Base-by-base conservation (phyloP, 2,888 invertebrate genomes). In the Calameuta pallipes region DNA sequence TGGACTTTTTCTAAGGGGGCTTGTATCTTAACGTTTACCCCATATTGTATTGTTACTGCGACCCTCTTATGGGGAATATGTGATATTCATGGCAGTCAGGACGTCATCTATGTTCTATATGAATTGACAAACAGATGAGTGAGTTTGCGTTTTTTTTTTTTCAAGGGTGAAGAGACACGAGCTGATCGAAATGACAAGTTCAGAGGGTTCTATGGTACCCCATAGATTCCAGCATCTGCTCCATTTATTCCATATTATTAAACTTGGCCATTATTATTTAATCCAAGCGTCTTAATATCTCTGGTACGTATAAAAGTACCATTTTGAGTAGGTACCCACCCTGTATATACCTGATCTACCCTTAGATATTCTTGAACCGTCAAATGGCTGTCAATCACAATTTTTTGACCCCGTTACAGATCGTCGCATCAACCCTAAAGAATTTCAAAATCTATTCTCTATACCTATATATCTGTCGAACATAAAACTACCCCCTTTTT, bases 21-120 rank as follows among this genome's bases (percentile, higher is more conserved):
- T 56, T 56, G 56, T 56, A 56, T 56, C 9, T 56, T 23, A 56
- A 23, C 56, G 56, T 56, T 56, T 56, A 56, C 9, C 23, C 71
- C 71, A 34, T 34, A 11, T 71, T 71, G 31, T 30, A 71, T 71
- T 71, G 71, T 71, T 12, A 11, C 12, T 11, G 12, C 71, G 1
- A 31, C 71, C 71, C 31, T 71, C 34, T 31, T 56, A 56, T 56
- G 23, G 56, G 56, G 34, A 85, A 83, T 81, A 86, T 79, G 84
- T 84, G 83, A 84, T 85, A 85, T 86, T 86, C 85, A 83, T 82
- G 82, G 83, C 85, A 82, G 86, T 88, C 83, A 84, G 84, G 85
- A 87, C 86, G 87, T 87, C 88, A 87, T 86, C 85, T 82, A 84
- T 82, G 85, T 82, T 82, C 56, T 9, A 9, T 56, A 56, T 56